phyloP scores from a whole-genome alignment of 37 sponge, comb jelly and placozoan genomes.

The Aphrocallistes beatrix region DNA sequence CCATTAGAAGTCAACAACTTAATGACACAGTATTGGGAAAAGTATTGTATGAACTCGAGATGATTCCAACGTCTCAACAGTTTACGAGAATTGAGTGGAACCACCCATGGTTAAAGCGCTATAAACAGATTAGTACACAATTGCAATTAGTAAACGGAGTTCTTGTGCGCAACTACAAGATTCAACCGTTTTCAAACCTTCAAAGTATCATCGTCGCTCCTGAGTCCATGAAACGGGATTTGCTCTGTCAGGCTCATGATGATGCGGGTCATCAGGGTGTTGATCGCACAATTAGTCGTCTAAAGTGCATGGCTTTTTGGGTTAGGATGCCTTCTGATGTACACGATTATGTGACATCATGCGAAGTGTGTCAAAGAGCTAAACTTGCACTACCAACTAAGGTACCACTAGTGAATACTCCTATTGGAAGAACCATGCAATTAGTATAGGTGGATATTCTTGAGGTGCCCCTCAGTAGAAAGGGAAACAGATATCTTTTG shows the following conservation, averaged over 20 bases:
- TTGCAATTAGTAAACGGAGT: slow-evolving; percentile 27
- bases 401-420: slow-evolving; percentile 15
- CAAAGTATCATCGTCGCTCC: background rate
- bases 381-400: background rate
- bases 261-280: slow-evolving; percentile 20
- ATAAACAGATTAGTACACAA: slow-evolving; percentile 34
- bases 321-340: background rate
- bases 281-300: background rate
- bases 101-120: slow-evolving; percentile 23
- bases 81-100: slow-evolving; percentile 20
- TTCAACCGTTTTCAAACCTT: background rate
- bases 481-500: slow-evolving; percentile 34
- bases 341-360: background rate
- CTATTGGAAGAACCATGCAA: slow-evolving; percentile 27
- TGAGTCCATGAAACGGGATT: background rate
- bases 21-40: slow-evolving; percentile 1
- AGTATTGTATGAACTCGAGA: background rate
- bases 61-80: background rate
- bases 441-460: slow-evolving; percentile 32
- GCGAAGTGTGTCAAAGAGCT: background rate
- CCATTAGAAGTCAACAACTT: background rate
- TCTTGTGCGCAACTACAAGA: slow-evolving; percentile 28
- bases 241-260: slow-evolving; percentile 18
- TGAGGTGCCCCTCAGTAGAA: slow-evolving; percentile 28
- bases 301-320: slow-evolving; percentile 9